These are phyloP conservation scores for Clupea harengus DNA, from an alignment of 2,113 vertebrate species.

Conservation along the genomic window DNA sequence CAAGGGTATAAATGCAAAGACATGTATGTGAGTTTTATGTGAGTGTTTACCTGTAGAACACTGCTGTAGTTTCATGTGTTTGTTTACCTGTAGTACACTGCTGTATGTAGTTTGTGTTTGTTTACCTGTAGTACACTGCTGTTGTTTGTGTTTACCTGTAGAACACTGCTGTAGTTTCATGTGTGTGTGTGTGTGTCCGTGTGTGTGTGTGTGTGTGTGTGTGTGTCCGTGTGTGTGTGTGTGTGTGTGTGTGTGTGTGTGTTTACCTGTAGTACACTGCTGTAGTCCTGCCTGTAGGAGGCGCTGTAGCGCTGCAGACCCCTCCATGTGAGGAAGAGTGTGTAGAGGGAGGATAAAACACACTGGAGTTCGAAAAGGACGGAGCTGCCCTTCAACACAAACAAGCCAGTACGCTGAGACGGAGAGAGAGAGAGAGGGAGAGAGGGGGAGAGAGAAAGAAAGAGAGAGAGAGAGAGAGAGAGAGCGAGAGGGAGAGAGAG, in stretches of 20 bases:
- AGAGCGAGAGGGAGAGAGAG: too few relatives aligned
- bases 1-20: neutral
- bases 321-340: conserved; percentile 64
- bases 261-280: conserved; percentile 53
- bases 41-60: conserved; percentile 51
- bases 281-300: conserved; percentile 54
- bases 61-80: conserved; percentile 49
- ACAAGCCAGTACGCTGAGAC: conserved; percentile 55
- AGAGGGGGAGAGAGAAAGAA: neutral
- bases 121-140: too few relatives aligned
- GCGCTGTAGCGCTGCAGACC: conserved; percentile 62
- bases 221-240: neutral
- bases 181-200: too few relatives aligned
- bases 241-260: neutral
- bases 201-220: too few relatives aligned
- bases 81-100: too few relatives aligned
- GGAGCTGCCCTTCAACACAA: conserved; percentile 58
- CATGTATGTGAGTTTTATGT: too few relatives aligned
- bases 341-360: conserved; percentile 60
- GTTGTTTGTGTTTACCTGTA: too few relatives aligned
- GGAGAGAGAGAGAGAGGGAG: neutral
- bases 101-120: too few relatives aligned
- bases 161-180: too few relatives aligned
- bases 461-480: neutral
- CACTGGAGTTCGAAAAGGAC: conserved; percentile 57